These are phyloP conservation scores for Rhinogobio ventralis DNA, from an alignment of 2,797 vertebrate species.

Conservation along the genomic window DNA sequence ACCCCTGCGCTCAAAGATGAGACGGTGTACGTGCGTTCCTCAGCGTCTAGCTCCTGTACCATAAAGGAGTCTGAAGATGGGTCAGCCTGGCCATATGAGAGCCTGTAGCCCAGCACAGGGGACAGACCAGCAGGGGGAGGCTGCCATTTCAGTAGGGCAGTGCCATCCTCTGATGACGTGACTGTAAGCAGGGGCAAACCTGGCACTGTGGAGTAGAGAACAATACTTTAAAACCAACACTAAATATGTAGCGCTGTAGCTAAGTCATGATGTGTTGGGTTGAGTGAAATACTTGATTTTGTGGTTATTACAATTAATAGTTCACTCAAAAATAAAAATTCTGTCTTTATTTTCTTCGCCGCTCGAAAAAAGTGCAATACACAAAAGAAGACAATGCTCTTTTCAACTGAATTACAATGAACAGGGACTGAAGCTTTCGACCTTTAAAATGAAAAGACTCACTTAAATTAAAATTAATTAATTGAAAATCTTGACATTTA, in stretches of 20 bases:
- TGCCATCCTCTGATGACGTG: slow-evolving; percentile 87
- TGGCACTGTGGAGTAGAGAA: slow-evolving; percentile 83
- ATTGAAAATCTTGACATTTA: not conserved
- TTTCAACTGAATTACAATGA: not conserved
- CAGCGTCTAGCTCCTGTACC: slow-evolving; percentile 87
- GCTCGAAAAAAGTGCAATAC: not conserved
- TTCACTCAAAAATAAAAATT: not conserved
- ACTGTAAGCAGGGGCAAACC: slow-evolving; percentile 89
- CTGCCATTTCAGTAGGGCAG: slow-evolving; percentile 91
- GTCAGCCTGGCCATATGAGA: slow-evolving; percentile 91
- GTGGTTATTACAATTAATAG: not conserved
- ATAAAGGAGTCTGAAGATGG: slow-evolving; percentile 77
- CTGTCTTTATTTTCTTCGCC: not conserved
- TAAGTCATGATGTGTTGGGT: not conserved
- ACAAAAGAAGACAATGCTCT: not conserved
- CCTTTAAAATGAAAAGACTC: not conserved
- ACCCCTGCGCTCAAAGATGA: slow-evolving; percentile 92
- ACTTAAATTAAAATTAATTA: not conserved
- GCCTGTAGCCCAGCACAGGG: slow-evolving; percentile 89
- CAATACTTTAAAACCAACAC: slow-evolving; percentile 38
- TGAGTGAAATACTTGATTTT: slow-evolving; percentile 1
- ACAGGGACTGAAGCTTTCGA: not conserved
- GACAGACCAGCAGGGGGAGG: slow-evolving; percentile 87
- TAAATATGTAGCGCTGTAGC: not conserved
- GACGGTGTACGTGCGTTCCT: slow-evolving; percentile 87